Percentiles rank a stretch among this genome's conserved stretches.
Evolutionary conservation across 2,888 invertebrate genomes (phyloP).

Genomic region (Entomobrya proxima): DNA sequence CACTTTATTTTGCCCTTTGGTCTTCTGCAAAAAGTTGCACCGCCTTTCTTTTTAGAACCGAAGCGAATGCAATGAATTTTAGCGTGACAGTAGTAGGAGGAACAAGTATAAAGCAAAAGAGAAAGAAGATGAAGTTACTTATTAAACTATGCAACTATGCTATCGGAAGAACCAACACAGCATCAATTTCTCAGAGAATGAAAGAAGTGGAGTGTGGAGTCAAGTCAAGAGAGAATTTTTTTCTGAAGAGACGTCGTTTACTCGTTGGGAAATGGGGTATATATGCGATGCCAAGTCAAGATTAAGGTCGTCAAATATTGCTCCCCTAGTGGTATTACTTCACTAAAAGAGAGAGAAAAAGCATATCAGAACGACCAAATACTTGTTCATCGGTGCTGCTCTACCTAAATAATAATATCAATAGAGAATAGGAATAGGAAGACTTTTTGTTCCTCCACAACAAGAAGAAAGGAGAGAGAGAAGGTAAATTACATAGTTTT

Average conservation of each 20-base stretch:
- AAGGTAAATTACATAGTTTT: slow-evolving; percentile 44
- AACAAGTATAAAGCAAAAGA: neutral
- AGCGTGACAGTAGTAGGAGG: neutral
- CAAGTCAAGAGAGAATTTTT: neutral
- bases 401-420: slow-evolving; percentile 16
- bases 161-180: too few species aligned
- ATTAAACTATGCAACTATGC: too few species aligned
- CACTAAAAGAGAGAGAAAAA: too few species aligned
- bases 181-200: slow-evolving; percentile 23
- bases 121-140: slow-evolving; percentile 22
- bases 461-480: neutral
- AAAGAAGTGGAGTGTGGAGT: slow-evolving; percentile 14
- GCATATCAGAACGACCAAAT: too few species aligned
- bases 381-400: neutral
- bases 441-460: neutral
- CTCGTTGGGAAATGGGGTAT: slow-evolving; percentile 50
- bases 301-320: slow-evolving; percentile 61
- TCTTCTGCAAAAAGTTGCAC: slow-evolving; percentile 15
- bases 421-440: neutral
- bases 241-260: neutral
- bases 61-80: slow-evolving; percentile 2
- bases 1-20: neutral
- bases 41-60: slow-evolving; percentile 2
- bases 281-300: slow-evolving; percentile 63
- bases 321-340: slow-evolving; percentile 20